Conservation (phyloP, 2,888 invertebrate species). For the Idaea biselata region DNA sequence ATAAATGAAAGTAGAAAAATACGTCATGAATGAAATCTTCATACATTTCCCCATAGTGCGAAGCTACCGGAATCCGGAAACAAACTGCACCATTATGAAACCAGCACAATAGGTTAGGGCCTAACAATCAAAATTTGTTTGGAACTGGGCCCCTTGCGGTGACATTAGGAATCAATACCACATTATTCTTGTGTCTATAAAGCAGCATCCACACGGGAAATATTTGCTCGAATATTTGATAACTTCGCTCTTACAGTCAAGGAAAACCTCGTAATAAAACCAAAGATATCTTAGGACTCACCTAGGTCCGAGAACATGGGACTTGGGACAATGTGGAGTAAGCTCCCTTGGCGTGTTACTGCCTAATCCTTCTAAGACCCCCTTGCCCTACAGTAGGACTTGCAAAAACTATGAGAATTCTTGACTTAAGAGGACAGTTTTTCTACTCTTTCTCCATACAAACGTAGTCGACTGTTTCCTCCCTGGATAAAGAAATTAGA, state of each 20-base stretch:
- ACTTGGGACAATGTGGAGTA: no score
- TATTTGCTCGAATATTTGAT: neutral
- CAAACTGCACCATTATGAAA: slow-evolving; percentile 45
- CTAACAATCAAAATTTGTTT: slow-evolving; percentile 66
- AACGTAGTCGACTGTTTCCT: no score
- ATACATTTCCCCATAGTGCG: neutral
- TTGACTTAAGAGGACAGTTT: no score
- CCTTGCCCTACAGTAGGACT: no score
- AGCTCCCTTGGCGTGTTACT: no score
- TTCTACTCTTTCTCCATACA: no score
- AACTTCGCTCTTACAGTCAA: neutral
- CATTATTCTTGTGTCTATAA: neutral
- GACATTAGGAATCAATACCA: slow-evolving; percentile 31
- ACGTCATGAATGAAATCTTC: neutral
- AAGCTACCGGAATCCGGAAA: slow-evolving; percentile 15
- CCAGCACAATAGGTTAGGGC: slow-evolving; percentile 44
- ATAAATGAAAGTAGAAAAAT: neutral
- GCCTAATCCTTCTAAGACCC: no score
- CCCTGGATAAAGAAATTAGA: no score
- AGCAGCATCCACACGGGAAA: neutral
- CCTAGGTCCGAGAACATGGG: no score
- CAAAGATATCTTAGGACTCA: no score
- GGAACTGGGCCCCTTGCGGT: slow-evolving; percentile 61
- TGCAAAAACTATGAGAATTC: no score
- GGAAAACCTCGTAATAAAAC: no score